Base-by-base conservation (phyloP, 2,888 invertebrate genomes). In the Trissoscelio sp. region DNA sequence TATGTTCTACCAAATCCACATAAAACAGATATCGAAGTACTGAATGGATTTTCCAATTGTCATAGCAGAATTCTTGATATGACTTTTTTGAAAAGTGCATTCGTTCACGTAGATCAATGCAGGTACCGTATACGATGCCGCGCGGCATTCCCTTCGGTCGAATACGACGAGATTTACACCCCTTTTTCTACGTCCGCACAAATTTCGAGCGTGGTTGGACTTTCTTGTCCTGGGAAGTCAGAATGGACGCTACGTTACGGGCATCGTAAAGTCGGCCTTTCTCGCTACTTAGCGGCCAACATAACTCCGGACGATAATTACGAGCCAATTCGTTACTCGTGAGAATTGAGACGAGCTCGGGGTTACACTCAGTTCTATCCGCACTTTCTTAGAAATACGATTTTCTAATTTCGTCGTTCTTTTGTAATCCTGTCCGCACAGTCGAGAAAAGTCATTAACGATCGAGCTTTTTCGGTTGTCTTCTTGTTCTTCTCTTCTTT, bases 251-350 rank as follows among this genome's bases (percentile, higher is more conserved):
- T 67, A 48, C 67, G 75, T 75, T 67, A 48, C 67, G 67, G 31
- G 31, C 60, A 31, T 69, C 69, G 69, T 69, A 62, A 77, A 69
- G 62, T 34, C 48, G 16, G 28, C 48, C 58, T 70, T 70, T 67
- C 67, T 55, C 70, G 58, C 62, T 60, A 57, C 74, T 74, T 70
- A 70, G 58, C 12, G 53, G 46, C 20, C 57, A 66, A 57, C 74
- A 74, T 74, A 74, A 74, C 74, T 74, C 66, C 64, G 37, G 31
- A 74, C 64, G 66, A 74, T 74, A 74, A 74, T 74, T 74, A 66
- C 74, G 34, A 74, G 57, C 57, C 66, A 31, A 66, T 74, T 62
- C 72, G 51, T 60, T 53, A 14, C 53, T 72, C 74, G 75, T 75
- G 75, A 75, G 75, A 75, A 75, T 75, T 66, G 66, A 58, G 39